phyloP scores from a whole-genome alignment of 2,888 invertebrate species.

The Mechanitis messenoides region DNA sequence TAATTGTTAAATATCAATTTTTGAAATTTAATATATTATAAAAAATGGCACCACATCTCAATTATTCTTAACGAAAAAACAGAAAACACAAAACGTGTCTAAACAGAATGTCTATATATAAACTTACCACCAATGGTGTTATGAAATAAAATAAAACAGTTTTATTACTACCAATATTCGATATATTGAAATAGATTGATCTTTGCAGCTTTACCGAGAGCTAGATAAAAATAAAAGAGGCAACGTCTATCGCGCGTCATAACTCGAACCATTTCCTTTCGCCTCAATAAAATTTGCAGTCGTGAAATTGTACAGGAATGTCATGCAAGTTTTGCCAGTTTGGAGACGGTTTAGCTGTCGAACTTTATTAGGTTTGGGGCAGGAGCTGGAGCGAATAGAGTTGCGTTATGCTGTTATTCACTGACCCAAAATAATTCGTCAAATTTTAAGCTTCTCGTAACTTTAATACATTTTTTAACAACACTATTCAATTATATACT shows the following conservation, averaged over 20 bases:
- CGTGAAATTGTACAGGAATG: conserved; percentile 36
- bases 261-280: conserved; percentile 31
- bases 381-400: conserved; percentile 7
- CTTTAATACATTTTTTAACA: no score
- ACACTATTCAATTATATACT: no score
- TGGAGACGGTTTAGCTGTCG: conserved; percentile 39
- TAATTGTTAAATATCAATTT: no score
- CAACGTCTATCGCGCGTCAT: conserved; percentile 16
- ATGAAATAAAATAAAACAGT: conserved; percentile 7
- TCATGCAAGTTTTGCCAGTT: conserved; percentile 37
- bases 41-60: no score
- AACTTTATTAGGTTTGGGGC: conserved; percentile 30
- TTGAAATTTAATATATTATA: no score
- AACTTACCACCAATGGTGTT: conserved; percentile 8
- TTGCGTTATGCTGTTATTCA: not conserved
- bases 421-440: no score
- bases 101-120: conserved; percentile 16
- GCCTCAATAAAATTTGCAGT: conserved; percentile 38
- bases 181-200: conserved; percentile 13
- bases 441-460: no score
- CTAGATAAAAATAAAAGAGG: conserved; percentile 22
- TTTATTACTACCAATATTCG: conserved; percentile 9
- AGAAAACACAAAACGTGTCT: no score
- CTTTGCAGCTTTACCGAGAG: conserved; percentile 10
- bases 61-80: no score